These are phyloP conservation scores for human (Homo sapiens) DNA, from an alignment of 2,113 vertebrate genomes.

Conservation along the genomic window DNA sequence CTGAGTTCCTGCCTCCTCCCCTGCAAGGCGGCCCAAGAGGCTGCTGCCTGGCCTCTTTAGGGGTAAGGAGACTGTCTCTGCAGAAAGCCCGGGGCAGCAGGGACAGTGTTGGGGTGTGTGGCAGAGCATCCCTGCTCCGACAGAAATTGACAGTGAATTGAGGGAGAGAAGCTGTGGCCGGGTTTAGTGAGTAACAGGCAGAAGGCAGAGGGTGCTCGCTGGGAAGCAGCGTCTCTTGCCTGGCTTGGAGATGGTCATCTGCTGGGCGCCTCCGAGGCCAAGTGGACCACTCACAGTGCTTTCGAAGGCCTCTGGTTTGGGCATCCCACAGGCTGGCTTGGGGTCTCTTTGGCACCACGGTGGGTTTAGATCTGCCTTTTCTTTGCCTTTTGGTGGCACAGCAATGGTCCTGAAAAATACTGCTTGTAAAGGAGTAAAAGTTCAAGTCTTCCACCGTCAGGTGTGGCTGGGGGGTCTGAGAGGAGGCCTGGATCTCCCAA, in stretches of 20 bases:
- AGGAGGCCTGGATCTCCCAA: neutral
- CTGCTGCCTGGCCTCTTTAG: fast-evolving
- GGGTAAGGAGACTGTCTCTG: neutral
- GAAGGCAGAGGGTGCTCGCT: fast-evolving
- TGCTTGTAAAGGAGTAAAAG: fast-evolving
- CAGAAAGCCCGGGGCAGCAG: neutral
- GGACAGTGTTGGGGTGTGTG: fast-evolving
- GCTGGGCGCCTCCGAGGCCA: fast-evolving
- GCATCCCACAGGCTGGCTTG: fast-evolving
- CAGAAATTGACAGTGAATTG: neutral
- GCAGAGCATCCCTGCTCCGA: fast-evolving
- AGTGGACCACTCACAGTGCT: fast-evolving
- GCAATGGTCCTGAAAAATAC: neutral
- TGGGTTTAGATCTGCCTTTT: neutral
- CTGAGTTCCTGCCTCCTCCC: neutral
- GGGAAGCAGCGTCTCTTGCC: neutral
- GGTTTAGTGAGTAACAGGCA: fast-evolving
- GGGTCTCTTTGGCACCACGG: fast-evolving
- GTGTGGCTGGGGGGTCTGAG: fast-evolving
- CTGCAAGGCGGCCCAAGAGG: fast-evolving
- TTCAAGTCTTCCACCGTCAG: neutral
- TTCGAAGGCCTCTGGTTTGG: neutral
- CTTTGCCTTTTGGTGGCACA: neutral
- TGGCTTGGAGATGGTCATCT: neutral
- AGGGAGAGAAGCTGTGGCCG: neutral